Evolutionary conservation across 2,888 invertebrate genomes (phyloP).

Genomic region (Thymelicus sylvestris): DNA sequence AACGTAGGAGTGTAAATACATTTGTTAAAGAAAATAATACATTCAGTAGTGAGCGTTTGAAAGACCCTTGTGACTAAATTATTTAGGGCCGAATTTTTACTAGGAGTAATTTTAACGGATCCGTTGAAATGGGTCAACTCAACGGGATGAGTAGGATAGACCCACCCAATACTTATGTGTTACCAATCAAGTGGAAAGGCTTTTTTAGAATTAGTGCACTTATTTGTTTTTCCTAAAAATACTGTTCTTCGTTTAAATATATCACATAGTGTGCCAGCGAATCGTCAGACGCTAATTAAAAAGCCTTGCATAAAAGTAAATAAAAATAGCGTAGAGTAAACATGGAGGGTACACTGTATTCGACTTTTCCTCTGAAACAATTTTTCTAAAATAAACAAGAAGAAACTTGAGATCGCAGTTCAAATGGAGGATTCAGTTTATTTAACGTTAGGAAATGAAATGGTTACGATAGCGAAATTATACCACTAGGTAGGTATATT

Average conservation of each 20-base stretch:
- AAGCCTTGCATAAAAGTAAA: slow-evolving; percentile 21
- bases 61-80: too few species aligned
- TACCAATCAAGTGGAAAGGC: too few species aligned
- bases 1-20: too few species aligned
- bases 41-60: too few species aligned
- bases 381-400: slow-evolving; percentile 27
- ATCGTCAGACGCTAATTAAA: slow-evolving; percentile 27
- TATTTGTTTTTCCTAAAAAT: too few species aligned
- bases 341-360: slow-evolving; percentile 17
- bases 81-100: too few species aligned
- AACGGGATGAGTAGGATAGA: too few species aligned
- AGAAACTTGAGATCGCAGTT: slow-evolving; percentile 20
- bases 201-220: too few species aligned
- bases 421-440: slow-evolving; percentile 17
- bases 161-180: too few species aligned
- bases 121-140: too few species aligned
- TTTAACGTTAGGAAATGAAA: slow-evolving; percentile 16
- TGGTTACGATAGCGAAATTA: not conserved
- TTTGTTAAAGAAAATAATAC: too few species aligned
- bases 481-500: not conserved
- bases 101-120: too few species aligned
- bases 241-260: not conserved
- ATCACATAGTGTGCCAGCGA: not conserved
- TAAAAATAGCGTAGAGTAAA: slow-evolving; percentile 23
- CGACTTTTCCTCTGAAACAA: slow-evolving; percentile 25